Base-by-base conservation (phyloP, 1,140 invertebrate genomes). In the Gryllus bimaculatus region DNA sequence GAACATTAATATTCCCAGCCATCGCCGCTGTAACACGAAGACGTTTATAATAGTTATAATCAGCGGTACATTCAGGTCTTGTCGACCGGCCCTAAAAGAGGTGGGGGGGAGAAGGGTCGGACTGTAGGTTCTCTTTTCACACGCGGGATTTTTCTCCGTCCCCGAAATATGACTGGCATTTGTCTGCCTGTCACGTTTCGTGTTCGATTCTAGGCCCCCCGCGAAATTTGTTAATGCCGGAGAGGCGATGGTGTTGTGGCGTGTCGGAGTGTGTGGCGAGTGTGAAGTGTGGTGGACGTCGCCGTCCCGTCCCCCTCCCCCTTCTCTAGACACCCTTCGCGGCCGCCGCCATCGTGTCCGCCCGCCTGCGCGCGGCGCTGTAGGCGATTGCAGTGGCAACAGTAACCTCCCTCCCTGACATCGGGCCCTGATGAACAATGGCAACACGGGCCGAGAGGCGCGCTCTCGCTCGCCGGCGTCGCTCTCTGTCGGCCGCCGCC, bases 351-450 rank as follows among this genome's bases (percentile, higher is more conserved):
- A 18, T 39, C 26, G 54, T 66, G 54, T 66, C 54, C 54, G 10
- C 18, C 18, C 54, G 54, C 54, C 18, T 39, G 26, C 26, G 26
- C 26, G 26, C 26, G 26, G 26, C n/a, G n/a, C 26, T 39, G 26
- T 39, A 39, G 26, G 26, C 26, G 26, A 39, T 39, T 39, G 26
- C 26, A 39, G 26, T 39, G 26, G 26, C 26, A 39, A 39, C 26
- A 39, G 26, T 39, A 39, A 39, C 26, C 26, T 48, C 20, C 21
- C 48, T 48, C 76, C 48, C 47, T 77, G 76, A 77, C 76, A 48
- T 77, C 21, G 76, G 12, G 48, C 47, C 26, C 26, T 21, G 73
- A 78, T 66, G 78, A 78, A 78, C 78, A 78, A 78, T 78, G 78
- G 73, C 20, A 20, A 75, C 74, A 13, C 47, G 26, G 26, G 15